Percentiles rank a stretch among this genome's conserved stretches.
These are phyloP conservation scores for Malurus leucopterus DNA, from an alignment of 2,797 vertebrate genomes.

Conservation along the genomic window DNA sequence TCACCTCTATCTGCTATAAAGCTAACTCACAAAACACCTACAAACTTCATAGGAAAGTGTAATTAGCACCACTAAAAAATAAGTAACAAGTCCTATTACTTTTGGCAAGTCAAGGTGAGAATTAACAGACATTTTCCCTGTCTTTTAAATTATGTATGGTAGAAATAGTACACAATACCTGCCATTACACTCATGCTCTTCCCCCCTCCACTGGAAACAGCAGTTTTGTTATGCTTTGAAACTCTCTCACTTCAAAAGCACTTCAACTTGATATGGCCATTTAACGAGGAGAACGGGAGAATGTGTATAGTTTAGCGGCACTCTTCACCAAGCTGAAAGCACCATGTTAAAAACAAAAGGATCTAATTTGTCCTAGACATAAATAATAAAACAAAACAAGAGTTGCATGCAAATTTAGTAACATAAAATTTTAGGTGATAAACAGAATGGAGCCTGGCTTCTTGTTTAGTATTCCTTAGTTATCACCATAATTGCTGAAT, in stretches of 20 bases:
- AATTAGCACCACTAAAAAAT: neutral
- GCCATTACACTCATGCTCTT: slow-evolving; percentile 33
- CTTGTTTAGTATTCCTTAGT: slow-evolving; percentile 89
- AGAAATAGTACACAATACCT: slow-evolving; percentile 14
- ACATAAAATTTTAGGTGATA: slow-evolving; percentile 85
- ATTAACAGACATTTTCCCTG: slow-evolving; percentile 15
- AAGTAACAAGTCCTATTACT: neutral
- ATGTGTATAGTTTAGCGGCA: slow-evolving; percentile 46
- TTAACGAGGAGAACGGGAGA: slow-evolving; percentile 61
- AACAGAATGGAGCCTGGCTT: slow-evolving; percentile 83
- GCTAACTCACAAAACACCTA: neutral
- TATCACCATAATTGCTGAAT: slow-evolving; percentile 91
- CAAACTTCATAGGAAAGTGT: neutral
- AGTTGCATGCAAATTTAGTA: slow-evolving; percentile 75
- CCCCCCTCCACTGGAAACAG: slow-evolving; percentile 2
- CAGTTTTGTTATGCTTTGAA: slow-evolving; percentile 64
- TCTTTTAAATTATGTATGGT: neutral
- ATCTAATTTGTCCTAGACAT: slow-evolving; percentile 72
- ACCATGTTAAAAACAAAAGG: slow-evolving; percentile 71
- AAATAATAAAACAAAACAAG: slow-evolving; percentile 79
- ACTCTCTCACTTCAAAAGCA: slow-evolving; percentile 69
- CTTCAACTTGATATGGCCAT: slow-evolving; percentile 69
- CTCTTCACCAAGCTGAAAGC: slow-evolving; percentile 64
- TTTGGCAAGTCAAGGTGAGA: slow-evolving; percentile 1
- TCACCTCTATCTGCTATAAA: slow-evolving; percentile 56